phyloP scores from a whole-genome alignment of 2,113 vertebrate genomes.

The Syrrhaptes paradoxus region DNA sequence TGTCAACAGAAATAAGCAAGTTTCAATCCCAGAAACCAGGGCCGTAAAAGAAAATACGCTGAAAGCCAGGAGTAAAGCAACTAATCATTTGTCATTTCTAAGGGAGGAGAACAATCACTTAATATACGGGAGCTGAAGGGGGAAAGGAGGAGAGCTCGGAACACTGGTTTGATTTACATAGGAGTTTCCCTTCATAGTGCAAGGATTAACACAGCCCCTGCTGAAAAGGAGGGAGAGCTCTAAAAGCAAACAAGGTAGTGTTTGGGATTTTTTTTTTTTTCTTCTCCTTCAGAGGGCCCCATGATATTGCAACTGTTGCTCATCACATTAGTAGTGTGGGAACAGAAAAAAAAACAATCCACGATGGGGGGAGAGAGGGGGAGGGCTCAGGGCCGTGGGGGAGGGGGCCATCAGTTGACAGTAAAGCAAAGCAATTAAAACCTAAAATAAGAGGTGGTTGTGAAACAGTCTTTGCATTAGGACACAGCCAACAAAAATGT shows the following conservation, averaged over 20 bases:
- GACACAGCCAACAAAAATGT: conserved; percentile 64
- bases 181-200: conserved; percentile 62
- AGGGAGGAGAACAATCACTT: conserved; percentile 73
- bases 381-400: not conserved
- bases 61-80: conserved; percentile 55
- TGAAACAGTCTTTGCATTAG: conserved; percentile 57
- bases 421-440: conserved; percentile 66
- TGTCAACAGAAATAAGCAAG: conserved; percentile 65
- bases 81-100: conserved; percentile 58
- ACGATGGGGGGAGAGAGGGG: not conserved
- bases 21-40: conserved; percentile 56
- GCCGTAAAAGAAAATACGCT: conserved; percentile 17
- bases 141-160: conserved; percentile 57
- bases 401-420: conserved; percentile 52
- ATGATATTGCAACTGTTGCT: conserved; percentile 67
- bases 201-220: conserved; percentile 61
- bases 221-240: conserved; percentile 51
- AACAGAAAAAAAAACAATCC: conserved; percentile 48
- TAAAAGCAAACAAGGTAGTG: conserved; percentile 59
- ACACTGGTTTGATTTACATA: conserved; percentile 74
- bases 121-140: conserved; percentile 53
- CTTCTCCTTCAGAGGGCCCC: not conserved
- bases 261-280: not conserved
- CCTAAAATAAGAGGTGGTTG: conserved; percentile 71
- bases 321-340: conserved; percentile 54